Evolutionary conservation across 2,888 invertebrate genomes (phyloP).

Genomic region (Choreutis nemorana): DNA sequence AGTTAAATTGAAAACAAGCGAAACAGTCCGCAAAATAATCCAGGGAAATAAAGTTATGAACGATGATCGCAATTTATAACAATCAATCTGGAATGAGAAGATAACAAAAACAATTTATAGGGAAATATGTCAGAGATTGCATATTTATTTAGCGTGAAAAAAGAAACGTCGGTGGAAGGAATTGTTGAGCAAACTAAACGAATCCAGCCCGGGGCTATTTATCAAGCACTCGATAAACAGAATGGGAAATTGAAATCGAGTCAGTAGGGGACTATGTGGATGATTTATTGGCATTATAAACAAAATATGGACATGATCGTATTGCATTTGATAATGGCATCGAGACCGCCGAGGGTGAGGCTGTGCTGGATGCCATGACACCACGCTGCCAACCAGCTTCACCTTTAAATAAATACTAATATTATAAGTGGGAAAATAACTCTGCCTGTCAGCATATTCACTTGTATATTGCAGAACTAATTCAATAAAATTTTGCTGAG

Average conservation of each 20-base stretch:
- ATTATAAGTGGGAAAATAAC: too few relatives aligned
- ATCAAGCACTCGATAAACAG: conserved; percentile 61
- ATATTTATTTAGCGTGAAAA: conserved; percentile 57
- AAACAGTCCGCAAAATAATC: not conserved
- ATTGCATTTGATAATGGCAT: conserved; percentile 53
- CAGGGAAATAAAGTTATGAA: conserved; percentile 18
- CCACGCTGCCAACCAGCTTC: too few relatives aligned
- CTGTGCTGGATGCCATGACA: conserved; percentile 20
- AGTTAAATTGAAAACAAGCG: conserved; percentile 3
- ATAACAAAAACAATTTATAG: conserved; percentile 52
- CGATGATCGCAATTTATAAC: conserved; percentile 38
- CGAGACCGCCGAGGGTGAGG: conserved; percentile 36
- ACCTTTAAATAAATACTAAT: too few relatives aligned
- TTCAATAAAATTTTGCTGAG: too few relatives aligned
- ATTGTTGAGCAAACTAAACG: conserved; percentile 42
- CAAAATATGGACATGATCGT: conserved; percentile 59
- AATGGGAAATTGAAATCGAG: conserved; percentile 61
- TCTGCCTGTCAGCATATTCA: too few relatives aligned
- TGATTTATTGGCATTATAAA: conserved; percentile 61
- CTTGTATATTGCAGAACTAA: too few relatives aligned
- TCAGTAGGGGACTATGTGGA: conserved; percentile 49
- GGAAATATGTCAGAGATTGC: conserved; percentile 44
- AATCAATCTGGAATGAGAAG: conserved; percentile 36
- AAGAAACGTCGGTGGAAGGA: conserved; percentile 32
- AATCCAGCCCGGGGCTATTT: conserved; percentile 46